Percentiles rank a stretch among this genome's conserved stretches.
Conservation (phyloP, 2,113 vertebrate species). For the Eulacestoma nigropectus region DNA sequence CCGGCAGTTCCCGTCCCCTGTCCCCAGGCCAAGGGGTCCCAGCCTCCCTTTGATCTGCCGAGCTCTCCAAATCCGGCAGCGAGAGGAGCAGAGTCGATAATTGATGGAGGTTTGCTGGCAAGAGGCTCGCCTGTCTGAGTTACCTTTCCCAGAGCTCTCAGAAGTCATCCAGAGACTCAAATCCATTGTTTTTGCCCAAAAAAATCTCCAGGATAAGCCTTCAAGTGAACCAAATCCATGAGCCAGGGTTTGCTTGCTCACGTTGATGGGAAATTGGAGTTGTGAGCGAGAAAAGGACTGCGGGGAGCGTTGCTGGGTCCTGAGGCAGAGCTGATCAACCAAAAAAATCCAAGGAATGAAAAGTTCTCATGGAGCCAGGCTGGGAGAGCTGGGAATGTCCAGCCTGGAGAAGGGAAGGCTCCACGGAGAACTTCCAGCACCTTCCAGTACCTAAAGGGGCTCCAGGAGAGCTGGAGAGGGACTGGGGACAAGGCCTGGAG, state of each 20-base stretch:
- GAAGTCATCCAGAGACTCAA: background rate
- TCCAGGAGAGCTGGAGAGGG: background rate
- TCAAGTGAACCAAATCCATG: fast-evolving
- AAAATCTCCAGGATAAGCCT: background rate
- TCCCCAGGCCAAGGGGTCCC: background rate
- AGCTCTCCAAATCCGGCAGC: background rate
- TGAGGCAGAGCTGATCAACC: background rate
- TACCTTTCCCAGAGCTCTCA: background rate
- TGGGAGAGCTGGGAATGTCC: background rate
- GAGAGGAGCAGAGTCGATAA: background rate
- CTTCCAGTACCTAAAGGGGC: background rate
- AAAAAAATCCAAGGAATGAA: background rate
- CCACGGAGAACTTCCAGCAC: fast-evolving
- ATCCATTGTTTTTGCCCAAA: background rate
- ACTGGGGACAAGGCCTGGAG: background rate
- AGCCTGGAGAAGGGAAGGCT: background rate
- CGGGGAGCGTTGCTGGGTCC: fast-evolving
- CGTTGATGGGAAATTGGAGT: background rate
- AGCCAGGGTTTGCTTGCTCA: background rate
- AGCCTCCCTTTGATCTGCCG: background rate
- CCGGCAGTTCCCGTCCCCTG: fast-evolving
- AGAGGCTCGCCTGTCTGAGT: background rate
- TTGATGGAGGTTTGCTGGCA: background rate
- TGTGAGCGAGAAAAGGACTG: background rate
- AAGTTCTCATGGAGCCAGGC: background rate